phyloP scores from a whole-genome alignment of 2,888 invertebrate species.

The Salticus scenicus region DNA sequence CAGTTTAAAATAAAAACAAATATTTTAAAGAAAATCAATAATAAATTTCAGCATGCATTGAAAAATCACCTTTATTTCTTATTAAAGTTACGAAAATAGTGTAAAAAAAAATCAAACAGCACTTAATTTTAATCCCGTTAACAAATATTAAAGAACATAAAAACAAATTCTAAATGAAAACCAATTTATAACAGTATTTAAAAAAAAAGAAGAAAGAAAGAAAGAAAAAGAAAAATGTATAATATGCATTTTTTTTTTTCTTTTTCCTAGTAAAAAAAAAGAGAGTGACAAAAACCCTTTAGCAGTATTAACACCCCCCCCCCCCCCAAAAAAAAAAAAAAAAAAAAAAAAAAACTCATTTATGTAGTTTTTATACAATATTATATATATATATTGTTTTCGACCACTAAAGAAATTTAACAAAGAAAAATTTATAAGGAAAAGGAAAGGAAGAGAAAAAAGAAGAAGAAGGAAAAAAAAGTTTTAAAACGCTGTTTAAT shows the following conservation, averaged over 20 bases:
- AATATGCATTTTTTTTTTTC: not conserved
- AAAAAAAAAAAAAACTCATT: conserved; percentile 20
- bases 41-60: too few species aligned
- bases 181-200: conserved; percentile 7
- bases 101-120: too few species aligned
- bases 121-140: too few species aligned
- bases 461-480: not conserved
- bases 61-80: too few species aligned
- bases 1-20: too few species aligned
- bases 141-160: too few species aligned
- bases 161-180: too few species aligned
- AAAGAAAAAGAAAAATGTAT: too few species aligned
- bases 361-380: conserved; percentile 24
- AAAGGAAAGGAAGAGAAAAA: not conserved
- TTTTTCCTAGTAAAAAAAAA: not conserved
- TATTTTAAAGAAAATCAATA: too few species aligned
- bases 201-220: not conserved
- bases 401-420: conserved; percentile 25
- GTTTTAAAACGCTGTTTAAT: conserved; percentile 26
- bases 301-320: too few species aligned
- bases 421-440: too few species aligned
- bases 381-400: conserved; percentile 33
- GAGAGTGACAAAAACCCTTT: not conserved
- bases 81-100: too few species aligned
- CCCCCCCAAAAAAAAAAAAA: not conserved